phyloP scores from a whole-genome alignment of 2,797 vertebrate species.

The Cossypha niveicapilla region DNA sequence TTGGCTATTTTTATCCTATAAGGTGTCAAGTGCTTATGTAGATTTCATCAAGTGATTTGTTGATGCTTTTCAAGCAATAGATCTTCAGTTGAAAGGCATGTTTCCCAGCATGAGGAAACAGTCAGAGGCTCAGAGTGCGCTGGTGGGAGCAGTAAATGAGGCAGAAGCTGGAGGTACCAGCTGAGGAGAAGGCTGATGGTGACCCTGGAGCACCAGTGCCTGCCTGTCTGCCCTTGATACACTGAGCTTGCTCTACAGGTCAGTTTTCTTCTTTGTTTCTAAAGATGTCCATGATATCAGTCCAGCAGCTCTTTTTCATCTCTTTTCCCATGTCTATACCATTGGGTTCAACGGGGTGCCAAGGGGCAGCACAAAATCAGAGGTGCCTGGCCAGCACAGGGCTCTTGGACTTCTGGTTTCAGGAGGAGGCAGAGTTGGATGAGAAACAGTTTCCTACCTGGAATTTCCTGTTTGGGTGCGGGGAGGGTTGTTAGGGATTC shows the following conservation, averaged over 20 bases:
- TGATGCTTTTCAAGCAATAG: neutral
- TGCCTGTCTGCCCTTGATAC: neutral
- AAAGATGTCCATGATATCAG: neutral
- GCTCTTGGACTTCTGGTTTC: neutral
- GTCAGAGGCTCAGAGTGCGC: neutral
- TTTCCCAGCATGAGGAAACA: neutral
- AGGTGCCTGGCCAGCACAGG: neutral
- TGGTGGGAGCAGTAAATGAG: neutral
- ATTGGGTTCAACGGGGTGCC: neutral
- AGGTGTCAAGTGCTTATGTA: neutral
- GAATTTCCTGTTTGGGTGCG: slow-evolving; percentile 29
- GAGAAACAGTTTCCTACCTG: neutral
- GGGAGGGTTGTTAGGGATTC: slow-evolving; percentile 1
- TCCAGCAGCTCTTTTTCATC: neutral
- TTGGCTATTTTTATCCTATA: neutral
- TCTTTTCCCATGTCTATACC: accelerated
- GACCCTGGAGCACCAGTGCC: neutral
- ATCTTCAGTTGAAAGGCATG: neutral
- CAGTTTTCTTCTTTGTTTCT: neutral
- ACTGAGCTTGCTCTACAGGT: neutral
- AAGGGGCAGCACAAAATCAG: neutral
- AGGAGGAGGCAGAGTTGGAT: neutral
- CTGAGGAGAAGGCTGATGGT: neutral
- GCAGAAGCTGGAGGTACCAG: neutral
- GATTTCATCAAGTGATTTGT: neutral